Evolutionary conservation across 1,140 invertebrate species (phyloP), one percentile per base, ranked within the genome.

Genomic region (Drosophila mojavensis): DNA sequence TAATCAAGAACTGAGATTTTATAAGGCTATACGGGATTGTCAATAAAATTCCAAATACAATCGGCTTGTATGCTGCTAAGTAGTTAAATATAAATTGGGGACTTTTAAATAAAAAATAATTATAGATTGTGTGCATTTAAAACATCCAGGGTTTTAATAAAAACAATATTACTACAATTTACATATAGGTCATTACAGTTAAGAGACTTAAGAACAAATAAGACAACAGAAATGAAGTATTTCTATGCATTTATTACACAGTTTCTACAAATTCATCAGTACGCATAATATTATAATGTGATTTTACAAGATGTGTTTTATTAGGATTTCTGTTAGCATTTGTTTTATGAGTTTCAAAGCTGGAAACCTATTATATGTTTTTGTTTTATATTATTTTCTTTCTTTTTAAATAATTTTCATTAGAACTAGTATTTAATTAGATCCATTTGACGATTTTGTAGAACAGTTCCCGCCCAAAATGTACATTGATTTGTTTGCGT

Each of bases 91-190:
- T 9, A 1, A 7, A 9, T 33, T 9, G 7, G 6, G 33, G 6
- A 33, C 6, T 33, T 9, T 5, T 10, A 97, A 97, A 94, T 92
- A 80, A 28, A 28, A 48, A 47, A 9, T 47, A 3, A 47, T 15
- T 15, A 15, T 15, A 47, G 17, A 47, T 9, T 7, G 17, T 6
- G 11, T 39, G 2, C 10, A 39, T 11, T 39, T 39, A 3, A 13
- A 39, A 39, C 36, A 39, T 39, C 36, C 11, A 39, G 36, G 10
- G 36, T 10, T 39, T 39, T 39, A 39, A 39, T 39, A 39, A 39
- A 39, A 39, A 39, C 36, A 39, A 39, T 39, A 33, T 39, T 39
- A 51, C 45, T 59, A 59, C 55, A 47, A 67, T 67, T 20, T 67
- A 67, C 64, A 58, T 58, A 58, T 28, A 56, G 26, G 53, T 66